Conservation (phyloP, 2,797 vertebrate species). For the Schizothorax lantsangensis region DNA sequence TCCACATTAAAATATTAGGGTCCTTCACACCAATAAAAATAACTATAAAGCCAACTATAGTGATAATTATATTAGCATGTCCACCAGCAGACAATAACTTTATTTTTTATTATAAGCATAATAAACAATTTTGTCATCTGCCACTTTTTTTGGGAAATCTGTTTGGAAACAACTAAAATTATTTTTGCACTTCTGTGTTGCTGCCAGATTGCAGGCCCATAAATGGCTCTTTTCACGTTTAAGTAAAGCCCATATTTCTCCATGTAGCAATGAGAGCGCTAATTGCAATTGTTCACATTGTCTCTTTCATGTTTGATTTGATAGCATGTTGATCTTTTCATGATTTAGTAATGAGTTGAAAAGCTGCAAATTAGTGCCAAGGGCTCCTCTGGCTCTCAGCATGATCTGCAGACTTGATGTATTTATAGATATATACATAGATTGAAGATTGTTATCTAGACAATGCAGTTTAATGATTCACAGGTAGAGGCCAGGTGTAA, state of each 20-base stretch:
- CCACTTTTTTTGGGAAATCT: neutral
- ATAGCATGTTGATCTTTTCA: constrained; percentile 25
- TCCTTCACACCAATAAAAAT: too few relatives aligned
- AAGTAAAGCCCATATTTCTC: neutral
- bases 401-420: neutral
- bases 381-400: constrained; percentile 1
- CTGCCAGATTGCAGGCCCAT: neutral
- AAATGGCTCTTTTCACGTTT: neutral
- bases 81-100: too few relatives aligned
- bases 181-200: neutral
- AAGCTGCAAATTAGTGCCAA: constrained; percentile 9
- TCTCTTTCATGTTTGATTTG: constrained; percentile 10
- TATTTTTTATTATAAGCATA: neutral
- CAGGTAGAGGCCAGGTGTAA: neutral
- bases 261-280: neutral
- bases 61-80: too few relatives aligned
- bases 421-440: neutral
- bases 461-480: constrained; percentile 20
- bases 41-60: too few relatives aligned
- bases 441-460: constrained; percentile 12
- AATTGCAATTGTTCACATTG: neutral
- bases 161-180: neutral
- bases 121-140: neutral
- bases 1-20: neutral
- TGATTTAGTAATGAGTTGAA: constrained; percentile 30